These are phyloP conservation scores for Spialia ferax DNA, from an alignment of 2,888 invertebrate species.

Conservation along the genomic window DNA sequence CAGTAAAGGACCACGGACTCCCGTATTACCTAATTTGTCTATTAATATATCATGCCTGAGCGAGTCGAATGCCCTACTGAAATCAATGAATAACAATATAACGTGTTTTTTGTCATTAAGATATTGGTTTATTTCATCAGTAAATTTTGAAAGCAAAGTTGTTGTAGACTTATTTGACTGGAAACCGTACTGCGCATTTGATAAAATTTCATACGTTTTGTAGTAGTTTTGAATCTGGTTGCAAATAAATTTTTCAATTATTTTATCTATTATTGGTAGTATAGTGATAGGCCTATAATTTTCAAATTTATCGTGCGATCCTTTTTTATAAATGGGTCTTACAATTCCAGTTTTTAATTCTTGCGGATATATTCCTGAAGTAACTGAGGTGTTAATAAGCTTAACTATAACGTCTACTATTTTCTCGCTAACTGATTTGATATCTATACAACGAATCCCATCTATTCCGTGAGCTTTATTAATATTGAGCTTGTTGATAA, in stretches of 20 bases:
- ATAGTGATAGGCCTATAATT: constrained; percentile 46
- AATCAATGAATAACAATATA: not conserved
- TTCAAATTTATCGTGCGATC: constrained; percentile 1
- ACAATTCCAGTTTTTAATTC: constrained; percentile 42
- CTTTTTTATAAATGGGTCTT: constrained; percentile 42
- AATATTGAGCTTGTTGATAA: not conserved
- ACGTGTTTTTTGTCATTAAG: constrained; percentile 22
- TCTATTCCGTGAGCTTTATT: constrained; percentile 29
- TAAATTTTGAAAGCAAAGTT: constrained; percentile 26
- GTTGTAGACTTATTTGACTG: constrained; percentile 45
- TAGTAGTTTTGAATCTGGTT: constrained; percentile 33
- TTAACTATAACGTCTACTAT: constrained; percentile 24
- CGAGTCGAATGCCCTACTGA: constrained; percentile 4
- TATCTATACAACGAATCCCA: constrained; percentile 27
- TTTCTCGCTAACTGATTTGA: constrained; percentile 27
- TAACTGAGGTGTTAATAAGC: constrained; percentile 37
- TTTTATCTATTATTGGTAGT: constrained; percentile 38
- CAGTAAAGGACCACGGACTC: not conserved
- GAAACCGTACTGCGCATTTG: not conserved
- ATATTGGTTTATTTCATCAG: constrained; percentile 36
- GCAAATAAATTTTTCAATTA: constrained; percentile 39
- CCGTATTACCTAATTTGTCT: not conserved
- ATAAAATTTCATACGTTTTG: constrained; percentile 11
- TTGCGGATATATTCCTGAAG: constrained; percentile 31
- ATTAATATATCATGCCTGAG: not conserved